Base-by-base conservation (phyloP, 2,797 vertebrate species). In the Brotula barbata region DNA sequence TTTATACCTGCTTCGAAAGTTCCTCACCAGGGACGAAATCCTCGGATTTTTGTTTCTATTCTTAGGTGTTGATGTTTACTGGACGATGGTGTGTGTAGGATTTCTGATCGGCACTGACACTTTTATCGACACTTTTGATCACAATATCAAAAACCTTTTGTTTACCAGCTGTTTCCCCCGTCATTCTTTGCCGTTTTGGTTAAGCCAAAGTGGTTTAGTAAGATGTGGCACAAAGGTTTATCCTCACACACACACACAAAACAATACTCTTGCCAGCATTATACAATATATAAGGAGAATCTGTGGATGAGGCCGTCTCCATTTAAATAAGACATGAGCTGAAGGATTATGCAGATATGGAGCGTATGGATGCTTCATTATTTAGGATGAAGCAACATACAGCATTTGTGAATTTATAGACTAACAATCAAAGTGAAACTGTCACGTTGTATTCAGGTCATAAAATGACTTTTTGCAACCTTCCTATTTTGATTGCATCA, bases 111-210 rank as follows among this genome's bases (percentile, higher is more conserved):
- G 31, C 11, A 6, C 31, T 28, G 11, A 7, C 25, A 15, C 59
- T 59, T 10, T 37, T 43, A 45, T 50, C n/a, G 42, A 20, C 9
- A 16, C 25, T 23, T 59, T 33, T 33, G 5, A 33, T 33, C 9
- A 7, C 5, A 11, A 28, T 28, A 28, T 28, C 7, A 2, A 33
- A 2, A 33, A 33, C 31, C 5, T 7, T 6, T 7, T 33, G 31
- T 10, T 10, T 33, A 6, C 34, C 44, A 57, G 47, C 34, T n/a
- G n/a, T 52, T 34, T 2, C 23, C 28, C 17, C 13, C 6, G 33
- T 83, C 80, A 81, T 47, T 57, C 62, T 20, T 70, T 60, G 3
- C 47, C 63, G 83, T 68, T 88, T 87, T 69, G 43, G 44, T 20
- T 21, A 43, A 41, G 15, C 39, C 23, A 41, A 33, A 61, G 28